Evolutionary conservation across 2,888 invertebrate genomes (phyloP).

Genomic region (Rhagium mordax): DNA sequence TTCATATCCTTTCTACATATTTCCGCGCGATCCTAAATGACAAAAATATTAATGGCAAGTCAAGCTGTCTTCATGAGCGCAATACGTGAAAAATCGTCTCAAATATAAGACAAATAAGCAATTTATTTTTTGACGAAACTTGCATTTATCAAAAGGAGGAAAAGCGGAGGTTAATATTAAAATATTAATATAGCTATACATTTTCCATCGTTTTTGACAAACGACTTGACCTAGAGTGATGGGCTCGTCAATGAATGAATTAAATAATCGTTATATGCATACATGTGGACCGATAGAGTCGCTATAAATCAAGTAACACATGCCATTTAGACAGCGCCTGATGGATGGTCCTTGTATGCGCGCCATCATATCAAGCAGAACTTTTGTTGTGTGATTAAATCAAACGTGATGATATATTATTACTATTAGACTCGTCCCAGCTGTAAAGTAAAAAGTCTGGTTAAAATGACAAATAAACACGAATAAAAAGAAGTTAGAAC

Average conservation of each 20-base stretch:
- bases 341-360: slow-evolving; percentile 34
- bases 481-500: no score
- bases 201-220: slow-evolving; percentile 29
- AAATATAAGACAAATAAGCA: slow-evolving; percentile 45
- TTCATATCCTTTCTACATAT: neutral
- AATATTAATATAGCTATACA: slow-evolving; percentile 49
- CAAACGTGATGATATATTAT: slow-evolving; percentile 23
- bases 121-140: slow-evolving; percentile 40
- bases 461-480: neutral
- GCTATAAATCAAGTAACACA: slow-evolving; percentile 45
- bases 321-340: slow-evolving; percentile 40
- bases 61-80: slow-evolving; percentile 39
- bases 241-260: slow-evolving; percentile 45
- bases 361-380: slow-evolving; percentile 11
- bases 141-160: slow-evolving; percentile 44
- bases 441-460: neutral
- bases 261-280: slow-evolving; percentile 46
- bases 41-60: slow-evolving; percentile 36
- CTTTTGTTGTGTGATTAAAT: slow-evolving; percentile 26
- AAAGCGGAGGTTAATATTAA: slow-evolving; percentile 43
- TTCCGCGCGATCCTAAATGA: neutral
- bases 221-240: slow-evolving; percentile 46
- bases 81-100: slow-evolving; percentile 46
- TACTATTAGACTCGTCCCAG: neutral
- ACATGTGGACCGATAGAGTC: slow-evolving; percentile 29